phyloP scores from a whole-genome alignment of 2,888 invertebrate species.

The Hypercompe scribonia region DNA sequence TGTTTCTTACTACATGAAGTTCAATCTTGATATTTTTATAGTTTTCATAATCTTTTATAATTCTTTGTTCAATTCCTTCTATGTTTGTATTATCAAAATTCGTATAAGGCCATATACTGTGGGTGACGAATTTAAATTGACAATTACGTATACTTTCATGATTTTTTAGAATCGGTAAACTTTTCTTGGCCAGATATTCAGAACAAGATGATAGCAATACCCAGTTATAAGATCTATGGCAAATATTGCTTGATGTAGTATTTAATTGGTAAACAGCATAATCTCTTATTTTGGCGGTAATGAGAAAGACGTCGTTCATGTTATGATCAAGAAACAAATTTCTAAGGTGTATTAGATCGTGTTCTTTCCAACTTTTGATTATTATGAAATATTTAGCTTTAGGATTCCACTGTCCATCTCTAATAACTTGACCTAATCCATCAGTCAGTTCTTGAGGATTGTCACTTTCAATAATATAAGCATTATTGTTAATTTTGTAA shows the following conservation, averaged over 20 bases:
- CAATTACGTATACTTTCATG: slow-evolving; percentile 30
- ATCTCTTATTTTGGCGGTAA: slow-evolving; percentile 11
- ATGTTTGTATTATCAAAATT: slow-evolving; percentile 43
- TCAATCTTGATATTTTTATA: slow-evolving; percentile 43
- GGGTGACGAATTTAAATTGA: slow-evolving; percentile 14
- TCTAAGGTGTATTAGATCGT: slow-evolving; percentile 39
- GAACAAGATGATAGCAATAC: slow-evolving; percentile 33
- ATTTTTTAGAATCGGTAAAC: neutral
- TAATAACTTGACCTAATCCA: slow-evolving; percentile 42
- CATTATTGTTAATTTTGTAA: slow-evolving; percentile 35
- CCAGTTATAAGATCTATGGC: slow-evolving; percentile 36
- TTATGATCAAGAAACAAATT: slow-evolving; percentile 40
- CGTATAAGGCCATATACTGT: slow-evolving; percentile 53
- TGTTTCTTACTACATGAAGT: slow-evolving; percentile 40
- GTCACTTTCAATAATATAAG: slow-evolving; percentile 53
- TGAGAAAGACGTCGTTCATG: slow-evolving; percentile 21
- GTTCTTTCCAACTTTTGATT: slow-evolving; percentile 37
- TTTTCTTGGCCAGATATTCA: slow-evolving; percentile 10
- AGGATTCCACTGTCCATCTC: slow-evolving; percentile 58
- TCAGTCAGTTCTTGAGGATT: slow-evolving; percentile 46
- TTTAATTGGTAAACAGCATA: slow-evolving; percentile 36
- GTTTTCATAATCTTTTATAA: slow-evolving; percentile 47
- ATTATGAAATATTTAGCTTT: slow-evolving; percentile 56
- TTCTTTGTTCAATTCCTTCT: slow-evolving; percentile 49
- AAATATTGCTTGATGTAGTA: slow-evolving; percentile 38